phyloP scores from a whole-genome alignment of 2,113 vertebrate species.

The Toxostoma redivivum region DNA sequence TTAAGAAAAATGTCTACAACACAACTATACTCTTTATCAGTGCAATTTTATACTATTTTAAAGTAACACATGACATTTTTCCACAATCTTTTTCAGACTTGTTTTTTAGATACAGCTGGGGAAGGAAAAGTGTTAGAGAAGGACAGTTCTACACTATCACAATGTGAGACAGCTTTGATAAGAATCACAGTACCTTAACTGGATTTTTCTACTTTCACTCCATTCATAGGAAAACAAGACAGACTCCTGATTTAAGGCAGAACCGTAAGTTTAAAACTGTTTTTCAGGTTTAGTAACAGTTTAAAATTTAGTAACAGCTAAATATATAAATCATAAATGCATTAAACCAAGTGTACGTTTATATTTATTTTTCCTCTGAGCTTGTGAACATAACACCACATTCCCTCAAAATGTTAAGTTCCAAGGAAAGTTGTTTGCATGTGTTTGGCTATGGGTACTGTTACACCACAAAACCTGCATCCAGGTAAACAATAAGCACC shows the following conservation, averaged over 20 bases:
- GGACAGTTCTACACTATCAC: not conserved
- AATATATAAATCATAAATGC: not conserved
- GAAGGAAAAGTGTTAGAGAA: not conserved
- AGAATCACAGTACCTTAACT: not conserved
- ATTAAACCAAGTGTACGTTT: not conserved
- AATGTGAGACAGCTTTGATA: not conserved
- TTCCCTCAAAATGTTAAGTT: not conserved
- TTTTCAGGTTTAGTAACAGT: not conserved
- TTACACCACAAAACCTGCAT: not conserved
- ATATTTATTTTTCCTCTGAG: not conserved
- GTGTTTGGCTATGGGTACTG: fast-evolving
- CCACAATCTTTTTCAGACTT: not conserved
- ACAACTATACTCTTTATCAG: not conserved
- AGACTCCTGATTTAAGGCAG: not conserved
- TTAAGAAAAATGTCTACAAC: not conserved
- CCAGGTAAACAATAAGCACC: not conserved
- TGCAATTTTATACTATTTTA: not conserved
- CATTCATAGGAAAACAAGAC: not conserved
- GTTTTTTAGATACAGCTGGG: not conserved
- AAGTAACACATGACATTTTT: not conserved
- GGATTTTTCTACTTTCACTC: not conserved
- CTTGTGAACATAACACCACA: not conserved
- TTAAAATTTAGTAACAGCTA: not conserved
- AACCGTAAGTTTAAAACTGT: not conserved
- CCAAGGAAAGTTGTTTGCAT: not conserved